phyloP scores from a whole-genome alignment of 2,888 invertebrate genomes.

The Eupelmus urozonus region DNA sequence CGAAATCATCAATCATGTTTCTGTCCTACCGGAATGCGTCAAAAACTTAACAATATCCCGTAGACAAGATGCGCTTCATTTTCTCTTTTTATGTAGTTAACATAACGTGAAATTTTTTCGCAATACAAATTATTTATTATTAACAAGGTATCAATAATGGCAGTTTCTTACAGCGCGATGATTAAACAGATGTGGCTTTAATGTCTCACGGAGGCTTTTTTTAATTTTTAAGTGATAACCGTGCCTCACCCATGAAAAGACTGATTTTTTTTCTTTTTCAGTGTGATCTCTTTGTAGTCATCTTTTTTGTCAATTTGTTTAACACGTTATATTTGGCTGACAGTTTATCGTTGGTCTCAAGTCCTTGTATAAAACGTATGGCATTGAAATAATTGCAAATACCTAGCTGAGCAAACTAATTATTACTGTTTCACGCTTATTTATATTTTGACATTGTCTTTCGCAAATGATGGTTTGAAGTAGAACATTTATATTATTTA shows the following conservation, averaged over 20 bases:
- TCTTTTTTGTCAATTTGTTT: conserved; percentile 56
- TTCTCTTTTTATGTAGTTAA: conserved; percentile 53
- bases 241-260: conserved; percentile 53
- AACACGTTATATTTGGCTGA: conserved; percentile 54
- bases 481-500: conserved; percentile 50
- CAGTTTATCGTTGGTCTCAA: conserved; percentile 50
- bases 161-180: conserved; percentile 30
- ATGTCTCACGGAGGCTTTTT: conserved; percentile 52
- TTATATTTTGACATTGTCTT: conserved; percentile 55
- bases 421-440: conserved; percentile 59
- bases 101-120: conserved; percentile 44
- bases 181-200: conserved; percentile 56
- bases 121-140: conserved; percentile 27
- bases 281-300: conserved; percentile 59
- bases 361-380: conserved; percentile 52
- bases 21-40: conserved; percentile 25
- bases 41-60: conserved; percentile 36
- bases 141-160: conserved; percentile 43
- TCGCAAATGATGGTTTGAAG: conserved; percentile 57
- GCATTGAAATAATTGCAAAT: conserved; percentile 56
- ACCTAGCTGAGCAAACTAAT: conserved; percentile 59
- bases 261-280: conserved; percentile 56
- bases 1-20: conserved; percentile 57
- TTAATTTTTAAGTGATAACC: conserved; percentile 37
- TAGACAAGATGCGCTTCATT: conserved; percentile 28